Conservation (phyloP, 2,888 invertebrate species). For the Oxyteleia sp. region DNA sequence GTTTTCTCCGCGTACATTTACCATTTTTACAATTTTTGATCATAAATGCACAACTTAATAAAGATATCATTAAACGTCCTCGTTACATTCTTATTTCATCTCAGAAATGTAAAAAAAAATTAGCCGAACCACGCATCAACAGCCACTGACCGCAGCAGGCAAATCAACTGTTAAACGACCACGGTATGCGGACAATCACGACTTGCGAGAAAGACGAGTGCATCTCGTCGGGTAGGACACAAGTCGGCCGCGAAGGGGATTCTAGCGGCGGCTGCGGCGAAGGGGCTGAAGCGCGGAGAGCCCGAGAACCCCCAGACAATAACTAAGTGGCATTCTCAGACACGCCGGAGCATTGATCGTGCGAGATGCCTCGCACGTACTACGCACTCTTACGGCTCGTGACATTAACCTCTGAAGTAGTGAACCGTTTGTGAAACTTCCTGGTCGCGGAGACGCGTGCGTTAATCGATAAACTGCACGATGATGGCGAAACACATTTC, state of each 20-base stretch:
- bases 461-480: constrained; percentile 80
- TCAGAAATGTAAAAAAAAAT: too few species aligned
- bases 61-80: too few species aligned
- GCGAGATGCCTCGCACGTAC: constrained; percentile 70
- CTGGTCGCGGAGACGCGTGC: constrained; percentile 58
- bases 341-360: constrained; percentile 80
- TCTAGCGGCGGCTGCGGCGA: constrained; percentile 32
- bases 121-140: neutral
- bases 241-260: constrained; percentile 58
- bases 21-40: too few species aligned
- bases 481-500: constrained; percentile 74
- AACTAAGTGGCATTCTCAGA: constrained; percentile 84
- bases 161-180: constrained; percentile 37
- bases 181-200: constrained; percentile 56
- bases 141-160: neutral
- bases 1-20: too few species aligned
- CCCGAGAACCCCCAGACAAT: constrained; percentile 79
- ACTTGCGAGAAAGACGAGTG: constrained; percentile 45
- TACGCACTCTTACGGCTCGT: constrained; percentile 73
- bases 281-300: constrained; percentile 72
- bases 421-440: constrained; percentile 61
- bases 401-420: constrained; percentile 81
- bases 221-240: constrained; percentile 43
- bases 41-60: too few species aligned
- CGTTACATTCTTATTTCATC: too few species aligned